Evolutionary conservation across 2,113 vertebrate genomes (phyloP).

Genomic region (Todiramphus saurophagus): DNA sequence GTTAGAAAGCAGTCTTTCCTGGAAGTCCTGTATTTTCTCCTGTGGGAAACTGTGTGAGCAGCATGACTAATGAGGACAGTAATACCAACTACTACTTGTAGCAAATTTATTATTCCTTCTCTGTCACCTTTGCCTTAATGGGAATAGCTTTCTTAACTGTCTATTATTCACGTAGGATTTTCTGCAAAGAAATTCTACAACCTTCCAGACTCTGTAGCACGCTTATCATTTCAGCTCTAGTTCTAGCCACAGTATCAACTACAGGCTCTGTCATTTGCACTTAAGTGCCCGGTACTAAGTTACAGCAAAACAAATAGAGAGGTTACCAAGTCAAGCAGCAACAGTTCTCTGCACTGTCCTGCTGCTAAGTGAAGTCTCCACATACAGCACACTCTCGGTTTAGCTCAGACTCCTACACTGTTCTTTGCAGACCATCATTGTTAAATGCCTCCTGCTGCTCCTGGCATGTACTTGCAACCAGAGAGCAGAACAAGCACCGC

Average conservation of each 20-base stretch:
- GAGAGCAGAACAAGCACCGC: neutral
- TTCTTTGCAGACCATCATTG: neutral
- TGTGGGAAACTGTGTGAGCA: neutral
- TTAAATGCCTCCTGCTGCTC: neutral
- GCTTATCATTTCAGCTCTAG: neutral
- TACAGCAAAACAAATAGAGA: neutral
- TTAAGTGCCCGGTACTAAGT: neutral
- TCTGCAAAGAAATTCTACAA: neutral
- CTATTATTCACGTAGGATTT: neutral
- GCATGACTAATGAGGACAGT: slow-evolving; percentile 3
- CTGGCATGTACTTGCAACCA: neutral
- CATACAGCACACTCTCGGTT: neutral
- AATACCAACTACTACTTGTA: slow-evolving; percentile 11
- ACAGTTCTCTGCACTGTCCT: neutral
- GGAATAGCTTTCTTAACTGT: slow-evolving; percentile 34
- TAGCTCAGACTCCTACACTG: neutral
- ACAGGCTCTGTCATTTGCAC: neutral
- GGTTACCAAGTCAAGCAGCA: neutral
- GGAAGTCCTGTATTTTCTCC: neutral
- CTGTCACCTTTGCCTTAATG: slow-evolving; percentile 10
- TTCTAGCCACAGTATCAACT: neutral
- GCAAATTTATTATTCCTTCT: slow-evolving; percentile 34
- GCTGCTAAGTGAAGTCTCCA: neutral
- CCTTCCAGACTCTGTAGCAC: neutral
- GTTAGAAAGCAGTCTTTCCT: neutral